These are phyloP conservation scores for Hippasteria phrygiana DNA, from an alignment of 53 echinoderm and acorn worm species.

Conservation along the genomic window DNA sequence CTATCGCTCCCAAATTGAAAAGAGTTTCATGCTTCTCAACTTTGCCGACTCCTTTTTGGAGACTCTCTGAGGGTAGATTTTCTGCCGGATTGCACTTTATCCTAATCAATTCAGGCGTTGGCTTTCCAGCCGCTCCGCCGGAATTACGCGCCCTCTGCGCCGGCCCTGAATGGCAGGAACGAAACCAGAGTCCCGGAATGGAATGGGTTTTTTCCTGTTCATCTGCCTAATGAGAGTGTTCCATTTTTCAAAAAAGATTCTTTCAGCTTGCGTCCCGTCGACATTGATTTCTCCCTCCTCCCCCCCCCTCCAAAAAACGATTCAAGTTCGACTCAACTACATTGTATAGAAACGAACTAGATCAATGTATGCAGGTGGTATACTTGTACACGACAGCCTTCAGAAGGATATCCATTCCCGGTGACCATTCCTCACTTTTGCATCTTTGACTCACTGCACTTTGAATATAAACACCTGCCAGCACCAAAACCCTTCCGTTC, in stretches of 20 bases:
- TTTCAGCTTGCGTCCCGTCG: slow-evolving; percentile 15
- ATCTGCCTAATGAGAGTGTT: slow-evolving; percentile 62
- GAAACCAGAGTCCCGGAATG: slow-evolving; percentile 56
- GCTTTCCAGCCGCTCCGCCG: slow-evolving; percentile 9
- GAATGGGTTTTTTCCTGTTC: slow-evolving; percentile 56
- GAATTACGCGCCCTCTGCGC: slow-evolving; percentile 17
- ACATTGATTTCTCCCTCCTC: slow-evolving; percentile 16
- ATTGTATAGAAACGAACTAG: slow-evolving; percentile 33
- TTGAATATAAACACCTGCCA: background rate
- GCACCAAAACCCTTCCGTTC: background rate
- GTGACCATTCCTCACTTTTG: background rate
- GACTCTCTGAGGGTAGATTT: slow-evolving; percentile 55
- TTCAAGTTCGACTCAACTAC: slow-evolving; percentile 34
- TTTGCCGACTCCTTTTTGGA: background rate
- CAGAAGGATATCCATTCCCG: background rate
- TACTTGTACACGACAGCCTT: background rate
- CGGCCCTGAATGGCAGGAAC: background rate
- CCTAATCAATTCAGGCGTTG: slow-evolving; percentile 56
- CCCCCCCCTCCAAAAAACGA: background rate
- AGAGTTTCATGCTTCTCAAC: background rate
- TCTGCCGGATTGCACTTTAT: slow-evolving; percentile 53
- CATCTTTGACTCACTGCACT: background rate
- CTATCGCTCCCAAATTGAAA: slow-evolving; percentile 58
- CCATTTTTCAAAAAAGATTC: slow-evolving; percentile 37
- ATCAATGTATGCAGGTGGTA: slow-evolving; percentile 61